A percentile compares a stretch with the other conserved stretches of the same genome.
These are phyloP conservation scores for Meriones unguiculatus DNA, from an alignment of 2,113 vertebrate species.

Conservation along the genomic window DNA sequence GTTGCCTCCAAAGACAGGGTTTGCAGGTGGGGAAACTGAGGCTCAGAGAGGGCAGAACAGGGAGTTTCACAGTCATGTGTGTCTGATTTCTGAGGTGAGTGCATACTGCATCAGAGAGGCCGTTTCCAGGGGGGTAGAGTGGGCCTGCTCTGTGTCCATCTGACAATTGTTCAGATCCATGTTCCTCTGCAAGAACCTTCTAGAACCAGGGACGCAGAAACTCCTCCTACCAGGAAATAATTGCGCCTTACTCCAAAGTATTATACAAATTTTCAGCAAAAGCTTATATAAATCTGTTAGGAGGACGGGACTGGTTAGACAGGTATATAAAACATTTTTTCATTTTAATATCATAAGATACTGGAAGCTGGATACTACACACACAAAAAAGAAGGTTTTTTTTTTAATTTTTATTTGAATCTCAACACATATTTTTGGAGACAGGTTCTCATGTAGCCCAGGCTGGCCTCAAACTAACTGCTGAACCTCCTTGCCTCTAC, in stretches of 20 bases:
- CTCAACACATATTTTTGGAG: neutral
- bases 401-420: neutral
- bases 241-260: neutral
- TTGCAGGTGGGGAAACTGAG: neutral
- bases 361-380: neutral
- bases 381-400: neutral
- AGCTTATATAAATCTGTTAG: neutral
- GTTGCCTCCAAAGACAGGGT: neutral
- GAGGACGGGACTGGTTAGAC: neutral
- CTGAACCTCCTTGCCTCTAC: no score
- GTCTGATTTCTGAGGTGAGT: neutral
- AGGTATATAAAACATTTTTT: neutral
- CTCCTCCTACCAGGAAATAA: neutral
- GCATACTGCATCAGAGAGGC: neutral
- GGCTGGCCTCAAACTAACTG: neutral
- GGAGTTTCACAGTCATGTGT: neutral
- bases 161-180: neutral
- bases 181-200: accelerated
- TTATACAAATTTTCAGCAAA: neutral
- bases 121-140: neutral
- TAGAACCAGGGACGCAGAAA: neutral
- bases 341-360: neutral
- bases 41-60: neutral
- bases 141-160: neutral
- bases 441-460: neutral